These are phyloP conservation scores for Drosophila colorata DNA, from an alignment of 2,888 invertebrate genomes.

Conservation along the genomic window DNA sequence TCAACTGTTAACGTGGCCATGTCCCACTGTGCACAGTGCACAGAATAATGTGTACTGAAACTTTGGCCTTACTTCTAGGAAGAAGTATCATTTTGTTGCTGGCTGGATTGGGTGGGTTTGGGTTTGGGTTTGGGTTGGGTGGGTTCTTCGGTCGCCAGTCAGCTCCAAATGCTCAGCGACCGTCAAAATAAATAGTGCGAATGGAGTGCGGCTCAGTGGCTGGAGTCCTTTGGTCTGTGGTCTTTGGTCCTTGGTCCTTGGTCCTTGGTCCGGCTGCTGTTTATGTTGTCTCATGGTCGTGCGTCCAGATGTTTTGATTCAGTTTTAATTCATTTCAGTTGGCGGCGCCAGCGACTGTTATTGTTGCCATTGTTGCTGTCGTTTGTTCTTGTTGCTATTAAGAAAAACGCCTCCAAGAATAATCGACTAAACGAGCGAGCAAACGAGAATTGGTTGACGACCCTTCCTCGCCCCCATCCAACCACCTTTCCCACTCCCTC, in stretches of 20 bases:
- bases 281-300: conserved; percentile 74
- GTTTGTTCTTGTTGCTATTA: conserved; percentile 69
- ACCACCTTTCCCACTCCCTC: not conserved
- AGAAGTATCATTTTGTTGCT: conserved; percentile 20
- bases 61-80: conserved; percentile 1
- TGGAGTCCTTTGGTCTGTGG: conserved; percentile 1
- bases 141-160: conserved; percentile 6
- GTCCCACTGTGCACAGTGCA: conserved; percentile 41
- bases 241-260: not conserved
- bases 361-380: conserved; percentile 57
- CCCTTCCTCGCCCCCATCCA: conserved; percentile 12
- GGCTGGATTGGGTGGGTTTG: too few relatives aligned
- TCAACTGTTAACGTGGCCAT: not conserved
- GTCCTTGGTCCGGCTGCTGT: conserved; percentile 29
- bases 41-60: not conserved
- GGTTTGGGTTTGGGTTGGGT: not conserved
- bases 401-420: conserved; percentile 82
- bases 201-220: conserved; percentile 8
- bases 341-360: conserved; percentile 66
- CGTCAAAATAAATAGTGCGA: conserved; percentile 49
- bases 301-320: conserved; percentile 84
- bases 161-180: conserved; percentile 14
- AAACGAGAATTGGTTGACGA: conserved; percentile 62
- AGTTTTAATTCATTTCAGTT: conserved; percentile 82
- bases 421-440: conserved; percentile 76